Evolutionary conservation across 2,113 vertebrate species (phyloP).

Genomic region (Acinonyx jubatus): DNA sequence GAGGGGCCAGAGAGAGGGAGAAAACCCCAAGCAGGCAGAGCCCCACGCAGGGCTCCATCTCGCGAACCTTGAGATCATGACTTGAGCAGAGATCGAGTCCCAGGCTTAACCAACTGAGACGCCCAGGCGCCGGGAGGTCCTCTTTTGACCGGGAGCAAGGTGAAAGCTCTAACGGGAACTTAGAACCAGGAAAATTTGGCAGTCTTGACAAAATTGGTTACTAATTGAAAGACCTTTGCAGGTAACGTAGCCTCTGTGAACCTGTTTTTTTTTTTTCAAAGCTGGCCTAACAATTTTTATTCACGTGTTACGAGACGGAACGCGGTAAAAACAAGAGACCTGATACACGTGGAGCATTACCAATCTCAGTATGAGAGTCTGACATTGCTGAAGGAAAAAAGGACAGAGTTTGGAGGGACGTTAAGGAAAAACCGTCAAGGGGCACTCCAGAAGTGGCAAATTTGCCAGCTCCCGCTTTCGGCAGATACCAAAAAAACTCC

Average conservation of each 20-base stretch:
- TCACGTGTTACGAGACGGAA: background rate
- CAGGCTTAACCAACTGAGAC: too few species aligned
- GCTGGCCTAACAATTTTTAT: background rate
- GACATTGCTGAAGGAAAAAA: background rate
- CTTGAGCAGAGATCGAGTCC: too few species aligned
- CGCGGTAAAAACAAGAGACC: background rate
- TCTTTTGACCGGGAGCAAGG: background rate
- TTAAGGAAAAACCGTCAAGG: background rate
- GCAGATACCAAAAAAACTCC: background rate
- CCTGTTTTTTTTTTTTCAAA: constrained; percentile 18
- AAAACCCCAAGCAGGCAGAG: too few species aligned
- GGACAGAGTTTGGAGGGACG: background rate
- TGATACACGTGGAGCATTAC: background rate
- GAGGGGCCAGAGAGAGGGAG: too few species aligned
- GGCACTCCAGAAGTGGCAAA: background rate
- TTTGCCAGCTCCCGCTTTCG: background rate
- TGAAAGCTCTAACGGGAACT: background rate
- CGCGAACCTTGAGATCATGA: too few species aligned
- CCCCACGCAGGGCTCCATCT: too few species aligned
- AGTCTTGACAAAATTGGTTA: background rate
- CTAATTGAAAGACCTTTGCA: constrained; percentile 52
- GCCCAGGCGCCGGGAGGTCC: too few species aligned
- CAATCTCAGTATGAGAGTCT: background rate
- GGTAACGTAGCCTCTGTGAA: background rate
- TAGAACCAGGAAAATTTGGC: background rate